These are phyloP conservation scores for Dipodomys ordii DNA, from an alignment of 2,113 vertebrate species.

Conservation along the genomic window DNA sequence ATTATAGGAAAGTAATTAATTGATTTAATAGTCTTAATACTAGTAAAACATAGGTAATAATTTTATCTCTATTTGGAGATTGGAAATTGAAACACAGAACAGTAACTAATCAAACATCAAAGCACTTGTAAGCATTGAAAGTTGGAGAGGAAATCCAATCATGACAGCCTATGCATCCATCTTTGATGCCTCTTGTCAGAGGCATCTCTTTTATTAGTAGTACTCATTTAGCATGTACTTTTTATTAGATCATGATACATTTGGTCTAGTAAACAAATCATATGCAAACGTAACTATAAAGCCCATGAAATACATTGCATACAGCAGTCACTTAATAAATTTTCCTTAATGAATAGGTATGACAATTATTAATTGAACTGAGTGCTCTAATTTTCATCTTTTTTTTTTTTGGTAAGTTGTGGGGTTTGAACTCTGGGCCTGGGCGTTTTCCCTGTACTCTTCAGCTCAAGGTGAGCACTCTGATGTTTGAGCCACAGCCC, in stretches of 20 bases:
- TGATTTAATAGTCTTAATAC: neutral
- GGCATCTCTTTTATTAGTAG: neutral
- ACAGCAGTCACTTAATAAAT: neutral
- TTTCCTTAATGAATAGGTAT: neutral
- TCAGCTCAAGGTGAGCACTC: too few species aligned
- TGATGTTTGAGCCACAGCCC: too few species aligned
- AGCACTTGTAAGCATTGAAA: neutral
- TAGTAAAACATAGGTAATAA: neutral
- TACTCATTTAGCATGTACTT: neutral
- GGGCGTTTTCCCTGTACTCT: too few species aligned
- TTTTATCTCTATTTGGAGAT: neutral
- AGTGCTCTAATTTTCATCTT: neutral
- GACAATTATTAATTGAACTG: neutral
- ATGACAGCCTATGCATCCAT: neutral
- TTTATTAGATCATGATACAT: neutral
- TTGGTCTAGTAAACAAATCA: neutral
- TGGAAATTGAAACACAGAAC: neutral
- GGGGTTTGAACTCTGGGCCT: too few species aligned
- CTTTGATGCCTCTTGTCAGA: neutral
- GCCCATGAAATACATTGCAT: neutral
- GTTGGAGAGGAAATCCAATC: neutral
- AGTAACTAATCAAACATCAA: constrained; percentile 28
- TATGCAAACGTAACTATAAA: neutral
- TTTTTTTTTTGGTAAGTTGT: neutral
- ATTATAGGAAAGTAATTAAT: neutral